Evolutionary conservation across 2,113 vertebrate species (phyloP).

Genomic region (Vicugna pacos): DNA sequence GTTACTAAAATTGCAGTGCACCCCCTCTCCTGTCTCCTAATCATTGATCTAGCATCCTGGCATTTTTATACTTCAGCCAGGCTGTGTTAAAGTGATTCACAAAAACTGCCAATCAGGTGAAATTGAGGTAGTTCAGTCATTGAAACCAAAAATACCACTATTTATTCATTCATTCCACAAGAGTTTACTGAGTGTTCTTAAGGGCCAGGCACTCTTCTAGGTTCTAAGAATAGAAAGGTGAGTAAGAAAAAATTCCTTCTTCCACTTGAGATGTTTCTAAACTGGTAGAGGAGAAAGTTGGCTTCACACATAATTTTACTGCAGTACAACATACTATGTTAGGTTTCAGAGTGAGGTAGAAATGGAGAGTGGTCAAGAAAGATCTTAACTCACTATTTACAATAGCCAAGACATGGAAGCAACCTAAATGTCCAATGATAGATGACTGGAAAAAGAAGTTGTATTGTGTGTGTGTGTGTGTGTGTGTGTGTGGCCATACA

Average conservation of each 20-base stretch:
- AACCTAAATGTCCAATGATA: too few species aligned
- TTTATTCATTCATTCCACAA: not conserved
- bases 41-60: not conserved
- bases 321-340: not conserved
- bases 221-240: not conserved
- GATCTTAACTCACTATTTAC: not conserved
- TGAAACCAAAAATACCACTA: not conserved
- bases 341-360: not conserved
- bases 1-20: not conserved
- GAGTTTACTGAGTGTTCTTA: not conserved
- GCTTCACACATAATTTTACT: not conserved
- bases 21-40: not conserved
- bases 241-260: not conserved
- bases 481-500: too few species aligned
- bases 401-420: too few species aligned
- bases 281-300: not conserved
- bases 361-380: not conserved
- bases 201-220: not conserved
- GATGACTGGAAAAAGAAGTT: too few species aligned
- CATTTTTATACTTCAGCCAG: not conserved
- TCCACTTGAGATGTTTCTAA: not conserved
- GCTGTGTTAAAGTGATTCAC: not conserved
- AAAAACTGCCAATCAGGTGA: not conserved
- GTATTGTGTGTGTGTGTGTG: too few species aligned
- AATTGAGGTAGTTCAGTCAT: constrained; percentile 25